Percentiles rank a stretch among this genome's conserved stretches.
These are phyloP conservation scores for Distichodus sexfasciatus DNA, from an alignment of 2,797 vertebrate species.

Conservation along the genomic window DNA sequence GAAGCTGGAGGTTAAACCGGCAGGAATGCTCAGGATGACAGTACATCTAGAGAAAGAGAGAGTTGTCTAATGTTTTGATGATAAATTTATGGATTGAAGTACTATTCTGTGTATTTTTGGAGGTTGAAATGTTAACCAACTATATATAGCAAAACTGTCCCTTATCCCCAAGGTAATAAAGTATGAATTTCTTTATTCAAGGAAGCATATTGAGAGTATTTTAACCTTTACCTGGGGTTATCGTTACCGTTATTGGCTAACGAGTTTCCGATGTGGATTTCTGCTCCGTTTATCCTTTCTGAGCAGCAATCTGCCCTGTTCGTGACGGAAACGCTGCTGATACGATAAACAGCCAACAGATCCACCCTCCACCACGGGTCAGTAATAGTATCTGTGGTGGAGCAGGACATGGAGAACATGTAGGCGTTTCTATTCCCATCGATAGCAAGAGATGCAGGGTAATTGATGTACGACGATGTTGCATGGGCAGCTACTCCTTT, in stretches of 20 bases:
- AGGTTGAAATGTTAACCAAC: no score
- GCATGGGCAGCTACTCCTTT: neutral
- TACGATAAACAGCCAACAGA: neutral
- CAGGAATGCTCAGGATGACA: neutral
- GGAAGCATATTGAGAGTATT: no score
- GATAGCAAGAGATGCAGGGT: neutral
- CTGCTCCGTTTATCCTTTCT: neutral
- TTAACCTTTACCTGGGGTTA: neutral
- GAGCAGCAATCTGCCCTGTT: neutral
- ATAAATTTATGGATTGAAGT: no score
- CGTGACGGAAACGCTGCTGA: neutral
- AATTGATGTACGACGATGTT: neutral
- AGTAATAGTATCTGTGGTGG: neutral
- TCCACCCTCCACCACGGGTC: neutral
- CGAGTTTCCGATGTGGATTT: neutral
- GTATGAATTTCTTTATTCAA: no score
- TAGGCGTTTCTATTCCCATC: neutral
- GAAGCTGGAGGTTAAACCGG: neutral
- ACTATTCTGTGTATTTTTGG: no score
- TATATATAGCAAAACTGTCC: no score
- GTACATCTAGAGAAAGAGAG: constrained; percentile 18
- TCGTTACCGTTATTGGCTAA: neutral
- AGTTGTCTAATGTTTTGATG: no score
- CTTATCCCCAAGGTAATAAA: no score
- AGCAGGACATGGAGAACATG: neutral